Base-by-base conservation (phyloP, 2,797 vertebrate species). In the Alectoris magna region DNA sequence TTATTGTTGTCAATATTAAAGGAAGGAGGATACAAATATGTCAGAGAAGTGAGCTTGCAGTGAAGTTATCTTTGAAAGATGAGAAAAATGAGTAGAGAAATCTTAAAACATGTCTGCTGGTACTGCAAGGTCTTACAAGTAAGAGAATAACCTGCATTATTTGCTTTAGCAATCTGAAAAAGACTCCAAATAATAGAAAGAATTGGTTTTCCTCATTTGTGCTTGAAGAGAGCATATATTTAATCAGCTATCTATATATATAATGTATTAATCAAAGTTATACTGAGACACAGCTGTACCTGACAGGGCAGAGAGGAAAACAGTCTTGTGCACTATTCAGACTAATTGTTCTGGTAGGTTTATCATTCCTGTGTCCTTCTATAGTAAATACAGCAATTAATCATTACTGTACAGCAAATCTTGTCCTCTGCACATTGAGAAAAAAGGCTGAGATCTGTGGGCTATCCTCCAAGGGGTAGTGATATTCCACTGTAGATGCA, bases 21-120 rank as follows among this genome's bases (percentile, higher is more conserved):
- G 13, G 14, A 0, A 62, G 49, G 8, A 2, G 9, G 10, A 39
- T 87, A 38, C 17, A 44, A 17, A 76, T 69, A 21, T 53, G 77
- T 49, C 23, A 79, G 71, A 71, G 38, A 10, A 62, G 15, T 43
- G 71, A 64, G 27, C 34, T 73, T 90, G 18, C 48, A 71, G 41
- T 53, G 44, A 62, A 85, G 13, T 84, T 93, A 73, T 34, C 26
- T 82, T 90, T 90, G 74, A 91, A 91, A 85, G 91, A 51, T 7
- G 38, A 82, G 23, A 82, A 74, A 92, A 95, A 88, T 78, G 56
- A 88, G 82, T 11, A 83, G 21, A 18, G 36, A 84, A 24, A 80
- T 23, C 29, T 88, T 91, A 55, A 82, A 83, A 41, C 8, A 79
- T 69, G 11, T 87, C 79, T 82, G 24, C 51, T 88, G 34, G 13